A percentile compares a stretch with the other conserved stretches of the same genome.
phyloP scores from a whole-genome alignment of 1,140 invertebrate species.

The Patella vulgata region DNA sequence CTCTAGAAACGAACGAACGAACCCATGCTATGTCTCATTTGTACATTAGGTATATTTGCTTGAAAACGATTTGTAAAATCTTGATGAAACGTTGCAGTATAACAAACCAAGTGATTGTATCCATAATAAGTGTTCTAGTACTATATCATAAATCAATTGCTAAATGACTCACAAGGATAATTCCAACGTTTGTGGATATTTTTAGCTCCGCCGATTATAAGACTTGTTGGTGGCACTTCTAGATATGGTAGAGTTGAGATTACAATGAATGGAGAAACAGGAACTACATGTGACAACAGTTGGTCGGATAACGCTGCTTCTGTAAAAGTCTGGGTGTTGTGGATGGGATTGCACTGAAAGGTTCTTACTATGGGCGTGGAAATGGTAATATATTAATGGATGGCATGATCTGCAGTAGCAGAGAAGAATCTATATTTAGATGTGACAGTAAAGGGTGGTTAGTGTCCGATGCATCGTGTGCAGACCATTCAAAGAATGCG shows the following conservation, averaged over 20 bases:
- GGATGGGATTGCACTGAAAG: constrained; percentile 18
- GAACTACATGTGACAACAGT: constrained; percentile 41
- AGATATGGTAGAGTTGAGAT: constrained; percentile 52
- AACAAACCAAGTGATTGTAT: too few species aligned
- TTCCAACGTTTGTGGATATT: too few species aligned
- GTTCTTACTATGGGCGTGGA: constrained; percentile 43
- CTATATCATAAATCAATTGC: too few species aligned
- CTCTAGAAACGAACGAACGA: too few species aligned
- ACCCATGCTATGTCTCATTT: too few species aligned
- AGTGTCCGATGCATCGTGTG: constrained; percentile 22
- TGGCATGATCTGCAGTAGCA: constrained; percentile 43
- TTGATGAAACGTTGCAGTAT: too few species aligned
- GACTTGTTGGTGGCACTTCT: constrained; percentile 32
- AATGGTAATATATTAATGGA: constrained; percentile 49
- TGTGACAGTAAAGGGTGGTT: constrained; percentile 35
- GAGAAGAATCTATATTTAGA: constrained; percentile 40
- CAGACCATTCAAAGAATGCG: constrained; percentile 43
- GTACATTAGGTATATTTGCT: too few species aligned
- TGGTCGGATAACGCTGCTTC: constrained; percentile 43
- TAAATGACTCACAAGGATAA: too few species aligned
- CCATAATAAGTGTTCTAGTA: too few species aligned
- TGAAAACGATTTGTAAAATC: too few species aligned
- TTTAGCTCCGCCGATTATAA: constrained; percentile 17
- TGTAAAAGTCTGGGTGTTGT: constrained; percentile 24
- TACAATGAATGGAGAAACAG: constrained; percentile 42